Base-by-base conservation (phyloP, 2,113 vertebrate species). In the Eira barbara region DNA sequence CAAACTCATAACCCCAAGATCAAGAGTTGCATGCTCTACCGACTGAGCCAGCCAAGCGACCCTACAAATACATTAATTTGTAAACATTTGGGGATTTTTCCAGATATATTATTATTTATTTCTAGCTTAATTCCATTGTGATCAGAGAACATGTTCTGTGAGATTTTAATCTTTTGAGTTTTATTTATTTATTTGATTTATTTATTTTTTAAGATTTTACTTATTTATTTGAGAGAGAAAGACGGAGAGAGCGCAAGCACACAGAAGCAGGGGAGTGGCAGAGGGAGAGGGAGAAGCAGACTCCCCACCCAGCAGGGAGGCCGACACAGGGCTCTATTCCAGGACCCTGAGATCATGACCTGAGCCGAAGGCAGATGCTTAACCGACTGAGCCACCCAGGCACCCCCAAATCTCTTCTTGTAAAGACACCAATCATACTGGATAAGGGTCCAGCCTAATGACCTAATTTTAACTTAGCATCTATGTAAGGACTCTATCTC, bases 61-160 rank as follows among this genome's bases (percentile, higher is more conserved):
- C 65, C 65, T 69, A 69, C 15, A n/a, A n/a, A 69, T 69, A 69
- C 17, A 69, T 86, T 78, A 65, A 74, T 92, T 92, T 84, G 57
- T 36, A 84, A 79, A 79, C 31, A 94, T 87, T 42, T 94, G 49
- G 31, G 29, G 73, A 42, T 45, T 69, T 69, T 87, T 45, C 83
- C 67, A 79, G 45, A 42, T 63, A 78, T 42, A 85, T 55, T 90
- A n/a, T 65, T 34, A 31, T 20, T 65, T 42, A 36, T 39, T 71
- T 71, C 82, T 94, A 87, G 78, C 9, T 86, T 86, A 67, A 67
- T 42, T 93, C 47, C 57, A 42, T 23, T 20, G 57, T 78, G 69
- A 78, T 93, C 59, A 86, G 21, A 63, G 17, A 79, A 59, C 27
- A 73, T 47, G 82, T 29, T 73, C 31, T 49, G 27, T 11, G 25